phyloP scores from a whole-genome alignment of 2,113 vertebrate genomes.

The Oenanthe oenanthe region DNA sequence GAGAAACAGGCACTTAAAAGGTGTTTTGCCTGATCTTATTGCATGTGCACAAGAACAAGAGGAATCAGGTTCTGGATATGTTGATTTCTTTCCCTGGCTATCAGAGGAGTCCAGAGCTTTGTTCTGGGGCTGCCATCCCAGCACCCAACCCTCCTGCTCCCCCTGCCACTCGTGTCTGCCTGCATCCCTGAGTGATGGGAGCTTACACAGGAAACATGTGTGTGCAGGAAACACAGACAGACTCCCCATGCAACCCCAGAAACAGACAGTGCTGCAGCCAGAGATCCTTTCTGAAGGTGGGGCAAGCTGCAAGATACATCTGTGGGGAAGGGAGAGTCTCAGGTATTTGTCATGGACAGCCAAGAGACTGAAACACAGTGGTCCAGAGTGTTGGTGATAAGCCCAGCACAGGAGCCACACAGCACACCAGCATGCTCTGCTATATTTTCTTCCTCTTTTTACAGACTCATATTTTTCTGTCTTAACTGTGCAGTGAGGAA shows the following conservation, averaged over 20 bases:
- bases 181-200: not conserved
- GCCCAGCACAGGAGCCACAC: not conserved
- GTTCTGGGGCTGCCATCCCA: not conserved
- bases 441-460: not conserved
- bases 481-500: not conserved
- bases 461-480: not conserved
- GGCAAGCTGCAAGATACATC: not conserved
- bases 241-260: not conserved
- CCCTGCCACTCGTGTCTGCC: not conserved
- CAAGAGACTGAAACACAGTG: not conserved
- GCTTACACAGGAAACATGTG: not conserved
- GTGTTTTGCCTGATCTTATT: not conserved
- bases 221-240: not conserved
- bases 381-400: not conserved
- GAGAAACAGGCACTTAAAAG: not conserved
- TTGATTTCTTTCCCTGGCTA: not conserved
- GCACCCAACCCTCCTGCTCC: not conserved
- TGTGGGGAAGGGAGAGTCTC: not conserved
- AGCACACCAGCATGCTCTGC: not conserved
- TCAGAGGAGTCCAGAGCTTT: not conserved
- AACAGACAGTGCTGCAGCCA: not conserved
- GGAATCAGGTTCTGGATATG: not conserved
- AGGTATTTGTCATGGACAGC: not conserved
- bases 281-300: not conserved
- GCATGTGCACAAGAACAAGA: not conserved